Base-by-base conservation (phyloP, 2,888 invertebrate genomes). In the Patella pellucida region DNA sequence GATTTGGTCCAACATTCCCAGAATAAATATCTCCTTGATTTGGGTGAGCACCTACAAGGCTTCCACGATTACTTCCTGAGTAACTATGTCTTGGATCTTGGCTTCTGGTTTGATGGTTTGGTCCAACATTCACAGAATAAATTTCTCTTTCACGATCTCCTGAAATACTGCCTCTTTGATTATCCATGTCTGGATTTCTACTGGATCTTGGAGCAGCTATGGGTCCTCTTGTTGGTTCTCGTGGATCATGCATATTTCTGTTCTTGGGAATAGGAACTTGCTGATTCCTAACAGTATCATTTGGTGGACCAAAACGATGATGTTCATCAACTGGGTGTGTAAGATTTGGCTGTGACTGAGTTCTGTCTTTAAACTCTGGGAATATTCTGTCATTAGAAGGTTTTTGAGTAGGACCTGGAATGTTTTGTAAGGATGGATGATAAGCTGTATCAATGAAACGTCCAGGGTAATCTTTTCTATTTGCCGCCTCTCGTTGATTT, bases 21-120 rank as follows among this genome's bases (percentile, higher is more conserved):
- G 71, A 71, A n/a, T 68, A 68, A n/a, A 68, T 41, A 3, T 75
- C 75, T n/a, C 54, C n/a, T 23, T 23, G 15, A 52, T 70, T 50
- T 68, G 78, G 68, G 15, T 73, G 50, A 9, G 72, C 12, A n/a
- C n/a, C 41, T n/a, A 41, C 12, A 52, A 71, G 54, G 14, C 56
- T 56, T 67, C 31, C 76, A 52, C 71, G 69, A 56, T 68, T n/a
- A 52, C 52, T 15, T 68, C 52, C 51, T 15, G 51, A 68, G 41
- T 19, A 62, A 23, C 62, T 62, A 62, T 19, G 23, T 62, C 62
- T 62, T 23, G 9, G 71, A 9, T 27, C 72, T 27, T 67, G 52
- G 12, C 67, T 19, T 56, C 56, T 41, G 19, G 52, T 23, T n/a
- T 54, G 51, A 19, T 52, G 71, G n/a, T 50, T 52, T 41, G 52